Conservation (phyloP, 1,140 invertebrate species). For the Formica exsecta region DNA sequence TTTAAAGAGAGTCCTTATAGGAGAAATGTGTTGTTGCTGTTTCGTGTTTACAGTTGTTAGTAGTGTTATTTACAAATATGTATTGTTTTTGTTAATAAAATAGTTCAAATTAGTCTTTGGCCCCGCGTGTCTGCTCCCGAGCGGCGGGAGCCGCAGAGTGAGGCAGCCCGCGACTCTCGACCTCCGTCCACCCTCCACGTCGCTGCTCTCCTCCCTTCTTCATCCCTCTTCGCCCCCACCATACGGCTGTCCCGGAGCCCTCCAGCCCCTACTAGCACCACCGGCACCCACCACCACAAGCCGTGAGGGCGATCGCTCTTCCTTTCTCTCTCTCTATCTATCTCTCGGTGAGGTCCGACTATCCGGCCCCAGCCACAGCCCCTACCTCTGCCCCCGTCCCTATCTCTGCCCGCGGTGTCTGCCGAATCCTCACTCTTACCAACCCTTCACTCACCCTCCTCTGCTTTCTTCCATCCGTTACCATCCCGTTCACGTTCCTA, state of each 20-base stretch:
- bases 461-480: slow-evolving; percentile 45
- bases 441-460: slow-evolving; percentile 26
- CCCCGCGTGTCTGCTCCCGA: slow-evolving; percentile 87
- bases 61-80: slow-evolving; percentile 85
- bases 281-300: slow-evolving; percentile 39
- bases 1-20: slow-evolving; percentile 71
- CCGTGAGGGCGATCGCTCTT: slow-evolving; percentile 29
- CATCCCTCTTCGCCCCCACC: slow-evolving; percentile 59
- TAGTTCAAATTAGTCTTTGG: slow-evolving; percentile 84
- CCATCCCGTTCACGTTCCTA: slow-evolving; percentile 38
- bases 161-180: slow-evolving; percentile 82
- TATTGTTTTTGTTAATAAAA: slow-evolving; percentile 84
- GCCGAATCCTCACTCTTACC: slow-evolving; percentile 30
- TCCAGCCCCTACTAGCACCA: slow-evolving; percentile 60
- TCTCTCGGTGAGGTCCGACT: slow-evolving; percentile 54
- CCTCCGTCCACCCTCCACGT: slow-evolving; percentile 71
- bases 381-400: slow-evolving; percentile 30
- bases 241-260: slow-evolving; percentile 52
- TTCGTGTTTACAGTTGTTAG: slow-evolving; percentile 73
- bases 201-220: slow-evolving; percentile 65
- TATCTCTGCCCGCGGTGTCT: slow-evolving; percentile 32
- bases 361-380: slow-evolving; percentile 75
- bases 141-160: slow-evolving; percentile 87
- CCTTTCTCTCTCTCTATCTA: slow-evolving; percentile 39
- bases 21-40: slow-evolving; percentile 70